These are phyloP conservation scores for Megaleporinus macrocephalus DNA, from an alignment of 2,113 vertebrate genomes.

Conservation along the genomic window DNA sequence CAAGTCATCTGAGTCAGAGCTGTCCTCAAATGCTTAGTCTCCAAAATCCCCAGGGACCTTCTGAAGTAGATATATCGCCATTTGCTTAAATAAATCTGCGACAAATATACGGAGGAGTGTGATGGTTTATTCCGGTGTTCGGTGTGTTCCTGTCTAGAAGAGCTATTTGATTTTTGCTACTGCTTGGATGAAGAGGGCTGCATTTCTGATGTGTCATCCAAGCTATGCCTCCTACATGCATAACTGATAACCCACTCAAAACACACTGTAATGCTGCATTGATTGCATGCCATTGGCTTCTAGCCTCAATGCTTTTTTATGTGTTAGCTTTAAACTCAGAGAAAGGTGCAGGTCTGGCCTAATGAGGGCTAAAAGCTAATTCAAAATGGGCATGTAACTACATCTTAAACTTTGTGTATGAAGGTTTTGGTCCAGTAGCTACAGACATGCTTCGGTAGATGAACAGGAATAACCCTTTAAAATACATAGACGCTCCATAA, in stretches of 20 bases:
- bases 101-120: not conserved
- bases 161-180: not conserved
- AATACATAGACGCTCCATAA: too few relatives aligned
- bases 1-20: not conserved
- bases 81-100: not conserved
- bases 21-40: not conserved
- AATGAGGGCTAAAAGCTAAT: too few relatives aligned
- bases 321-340: not conserved
- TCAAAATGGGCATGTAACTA: too few relatives aligned
- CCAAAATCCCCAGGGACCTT: slow-evolving; percentile 1
- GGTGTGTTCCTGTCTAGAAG: not conserved
- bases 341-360: too few relatives aligned
- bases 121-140: not conserved
- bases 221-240: not conserved
- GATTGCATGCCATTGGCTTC: not conserved
- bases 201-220: not conserved
- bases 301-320: not conserved
- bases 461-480: too few relatives aligned
- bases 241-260: not conserved
- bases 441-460: too few relatives aligned
- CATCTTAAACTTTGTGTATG: too few relatives aligned
- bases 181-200: not conserved
- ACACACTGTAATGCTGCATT: not conserved
- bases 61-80: not conserved
- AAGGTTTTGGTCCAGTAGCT: too few relatives aligned